Conservation (phyloP, 2,797 vertebrate species). For the Passerculus sandwichensis region DNA sequence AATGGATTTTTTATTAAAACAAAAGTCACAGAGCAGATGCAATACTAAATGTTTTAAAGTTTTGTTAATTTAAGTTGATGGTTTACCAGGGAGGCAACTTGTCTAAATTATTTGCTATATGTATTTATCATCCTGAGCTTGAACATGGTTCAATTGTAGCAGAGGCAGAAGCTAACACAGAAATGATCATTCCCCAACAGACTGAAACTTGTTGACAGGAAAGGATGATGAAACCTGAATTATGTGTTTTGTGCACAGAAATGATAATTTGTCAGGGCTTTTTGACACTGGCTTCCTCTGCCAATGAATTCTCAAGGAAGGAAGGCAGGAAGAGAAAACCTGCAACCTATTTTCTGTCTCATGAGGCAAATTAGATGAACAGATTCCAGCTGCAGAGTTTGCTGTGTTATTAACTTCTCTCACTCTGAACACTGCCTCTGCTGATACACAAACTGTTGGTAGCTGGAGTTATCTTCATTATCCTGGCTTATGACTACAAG, state of each 20-base stretch:
- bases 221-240: not conserved
- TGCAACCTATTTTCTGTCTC: not conserved
- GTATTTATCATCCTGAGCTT: not conserved
- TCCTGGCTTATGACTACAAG: not conserved
- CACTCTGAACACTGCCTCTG: not conserved
- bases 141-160: not conserved
- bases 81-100: not conserved
- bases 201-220: not conserved
- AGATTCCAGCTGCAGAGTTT: not conserved
- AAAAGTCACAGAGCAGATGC: not conserved
- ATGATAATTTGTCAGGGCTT: not conserved
- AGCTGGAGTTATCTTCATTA: not conserved
- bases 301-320: not conserved
- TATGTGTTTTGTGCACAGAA: not conserved
- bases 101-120: not conserved
- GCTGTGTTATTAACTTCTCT: not conserved
- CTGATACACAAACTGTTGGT: not conserved
- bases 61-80: not conserved
- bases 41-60: not conserved
- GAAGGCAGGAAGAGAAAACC: constrained; percentile 11
- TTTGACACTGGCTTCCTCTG: not conserved
- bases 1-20: not conserved
- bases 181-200: not conserved
- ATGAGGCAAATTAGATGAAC: not conserved
- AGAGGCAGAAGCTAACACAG: not conserved